Percentiles rank a stretch among this genome's conserved stretches.
Conservation (phyloP, 2,888 invertebrate genomes). For the Volucella inflata region DNA sequence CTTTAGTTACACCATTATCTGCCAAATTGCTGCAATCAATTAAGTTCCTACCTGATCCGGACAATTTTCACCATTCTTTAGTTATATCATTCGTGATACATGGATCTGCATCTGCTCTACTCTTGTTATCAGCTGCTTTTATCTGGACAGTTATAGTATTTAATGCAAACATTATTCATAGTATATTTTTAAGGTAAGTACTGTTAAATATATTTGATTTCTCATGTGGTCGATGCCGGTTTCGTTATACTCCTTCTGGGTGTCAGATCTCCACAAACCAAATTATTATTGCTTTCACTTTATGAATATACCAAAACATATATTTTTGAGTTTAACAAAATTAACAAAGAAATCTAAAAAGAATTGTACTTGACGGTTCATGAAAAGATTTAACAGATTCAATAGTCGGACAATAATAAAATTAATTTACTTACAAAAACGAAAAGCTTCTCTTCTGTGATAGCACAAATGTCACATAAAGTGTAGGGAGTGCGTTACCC, state of each 20-base stretch:
- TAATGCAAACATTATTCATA: conserved; percentile 89
- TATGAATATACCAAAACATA: too few species aligned
- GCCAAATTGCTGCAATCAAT: conserved; percentile 75
- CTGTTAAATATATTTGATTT: conserved; percentile 75
- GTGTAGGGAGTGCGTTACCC: too few species aligned
- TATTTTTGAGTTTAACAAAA: too few species aligned
- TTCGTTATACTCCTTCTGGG: not conserved
- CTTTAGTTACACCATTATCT: conserved; percentile 76
- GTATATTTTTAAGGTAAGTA: conserved; percentile 86
- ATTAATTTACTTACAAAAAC: too few species aligned
- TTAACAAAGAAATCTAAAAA: too few species aligned
- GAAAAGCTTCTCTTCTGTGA: too few species aligned
- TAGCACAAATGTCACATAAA: too few species aligned
- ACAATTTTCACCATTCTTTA: conserved; percentile 79
- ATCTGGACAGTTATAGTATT: conserved; percentile 86
- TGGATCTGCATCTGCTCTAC: conserved; percentile 86
- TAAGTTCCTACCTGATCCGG: conserved; percentile 75
- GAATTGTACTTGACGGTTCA: too few species aligned
- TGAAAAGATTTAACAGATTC: too few species aligned
- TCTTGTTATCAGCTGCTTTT: conserved; percentile 85
- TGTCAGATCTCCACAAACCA: too few species aligned
- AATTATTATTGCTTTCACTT: too few species aligned
- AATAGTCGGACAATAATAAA: too few species aligned
- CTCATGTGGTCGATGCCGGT: not conserved
- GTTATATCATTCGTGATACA: conserved; percentile 87